Evolutionary conservation across 2,113 vertebrate genomes (phyloP), one percentile per base, ranked within the genome.

Genomic region (Aegotheles bennettii): DNA sequence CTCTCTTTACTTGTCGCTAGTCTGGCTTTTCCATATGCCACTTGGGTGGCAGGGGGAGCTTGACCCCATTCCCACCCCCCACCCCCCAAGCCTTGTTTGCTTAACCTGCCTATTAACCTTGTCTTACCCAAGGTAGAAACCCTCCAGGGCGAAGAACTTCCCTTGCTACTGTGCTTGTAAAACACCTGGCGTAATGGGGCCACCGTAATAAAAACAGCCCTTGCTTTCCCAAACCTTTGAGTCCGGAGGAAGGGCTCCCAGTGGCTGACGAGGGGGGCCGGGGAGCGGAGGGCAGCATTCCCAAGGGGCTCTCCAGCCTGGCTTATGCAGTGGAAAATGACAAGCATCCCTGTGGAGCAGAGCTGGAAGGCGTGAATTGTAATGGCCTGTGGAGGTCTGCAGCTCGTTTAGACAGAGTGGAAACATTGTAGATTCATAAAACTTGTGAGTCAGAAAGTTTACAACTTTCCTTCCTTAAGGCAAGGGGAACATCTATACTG

Each of bases 281-380:
- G 26, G 50, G 16, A 15, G 50, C 13, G 26, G 50, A 28, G 68
- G 90, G 84, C 60, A 67, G 29, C 2, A 4, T 75, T 95, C 51
- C 4, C 3, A 38, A 3, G 0, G 47, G 68, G 67, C 83, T 91
- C 45, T 85, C 80, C 79, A 61, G 86, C 73, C n/a, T 65, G 57
- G 78, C 67, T 78, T 73, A 31, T 93, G 90, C 94, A 61, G 97
- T 94, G 90, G 94, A 94, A 95, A 97, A 97, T 91, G 91, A 81
- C 92, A 92, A 10, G 9, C n/a, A 18, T 80, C 93, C 89, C 93
- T 71, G 71, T 3, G 2, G 85, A 92, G 85, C 40, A 0, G 94
- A 33, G 88, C 81, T 78, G 94, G 86, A 94, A 93, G 71, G 86
- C 12, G 1, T 42, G 69, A 64, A 71, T 70, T 76, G 92, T n/a